A percentile compares a stretch with the other conserved stretches of the same genome.
Evolutionary conservation across 1,140 invertebrate species (phyloP).

Genomic region (Pseudomyrmex dendroicus): DNA sequence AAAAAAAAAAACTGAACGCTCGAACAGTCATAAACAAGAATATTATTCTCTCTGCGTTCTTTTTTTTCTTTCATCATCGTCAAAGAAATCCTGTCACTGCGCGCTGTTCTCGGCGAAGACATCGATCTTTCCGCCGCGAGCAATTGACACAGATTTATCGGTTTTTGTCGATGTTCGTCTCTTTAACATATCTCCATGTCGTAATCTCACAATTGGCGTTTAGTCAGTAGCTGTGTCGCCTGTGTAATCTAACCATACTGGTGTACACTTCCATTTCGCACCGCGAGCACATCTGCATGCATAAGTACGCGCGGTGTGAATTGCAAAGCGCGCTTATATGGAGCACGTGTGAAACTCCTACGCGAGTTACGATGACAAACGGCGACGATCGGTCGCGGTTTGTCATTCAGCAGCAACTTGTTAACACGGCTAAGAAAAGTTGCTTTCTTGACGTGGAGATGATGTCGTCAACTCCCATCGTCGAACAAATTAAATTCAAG

Average conservation of each 20-base stretch:
- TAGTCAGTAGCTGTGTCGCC: constrained; percentile 16
- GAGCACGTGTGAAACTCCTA: constrained; percentile 5
- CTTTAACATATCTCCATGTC: constrained; percentile 34
- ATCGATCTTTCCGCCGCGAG: constrained; percentile 44
- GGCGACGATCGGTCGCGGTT: not conserved
- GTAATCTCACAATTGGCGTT: constrained; percentile 26
- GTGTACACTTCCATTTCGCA: constrained; percentile 28
- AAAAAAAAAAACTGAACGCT: too few species aligned
- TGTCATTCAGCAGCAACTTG: constrained; percentile 15
- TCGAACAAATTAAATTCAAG: not conserved
- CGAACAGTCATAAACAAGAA: too few species aligned
- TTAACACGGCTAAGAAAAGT: not conserved
- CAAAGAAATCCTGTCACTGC: too few species aligned
- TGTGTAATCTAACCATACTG: not conserved
- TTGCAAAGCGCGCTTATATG: constrained; percentile 19
- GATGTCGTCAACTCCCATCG: too few species aligned
- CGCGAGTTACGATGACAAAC: constrained; percentile 5
- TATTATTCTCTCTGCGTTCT: too few species aligned
- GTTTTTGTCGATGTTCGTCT: constrained; percentile 21
- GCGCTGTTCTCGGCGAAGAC: constrained; percentile 18
- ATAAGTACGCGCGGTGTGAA: not conserved
- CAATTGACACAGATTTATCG: constrained; percentile 50
- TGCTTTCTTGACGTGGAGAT: not conserved
- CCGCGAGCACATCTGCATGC: not conserved
- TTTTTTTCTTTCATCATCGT: too few species aligned